Evolutionary conservation across 2,113 vertebrate genomes (phyloP), one percentile per base, ranked within the genome.

Genomic region (Athene noctua): DNA sequence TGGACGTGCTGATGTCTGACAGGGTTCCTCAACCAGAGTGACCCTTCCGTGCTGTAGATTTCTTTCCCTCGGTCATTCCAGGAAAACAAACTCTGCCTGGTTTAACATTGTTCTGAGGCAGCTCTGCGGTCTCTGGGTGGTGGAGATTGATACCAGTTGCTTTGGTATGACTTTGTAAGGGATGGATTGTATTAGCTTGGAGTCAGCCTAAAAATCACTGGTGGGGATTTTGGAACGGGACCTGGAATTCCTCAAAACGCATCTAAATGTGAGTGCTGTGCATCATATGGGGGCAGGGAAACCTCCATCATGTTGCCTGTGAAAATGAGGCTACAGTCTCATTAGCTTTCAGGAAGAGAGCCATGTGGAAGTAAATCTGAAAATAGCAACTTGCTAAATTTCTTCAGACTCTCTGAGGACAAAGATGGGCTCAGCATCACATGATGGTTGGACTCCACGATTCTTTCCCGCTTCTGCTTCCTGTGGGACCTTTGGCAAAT

Each of bases 341-440:
- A 49, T 81, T 88, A 86, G 73, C 59, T 88, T 83, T 62, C 82
- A 88, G 89, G 78, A 87, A 55, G 71, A 75, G 38, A 65, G 15
- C 49, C 66, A 12, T 5, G 85, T 90, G 93, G 94, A 95, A 88
- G 42, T 26, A 71, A 70, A 82, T 51, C 89, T 86, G 89, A 91
- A 97, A 94, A 95, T 34, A 91, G 89, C 59, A 91, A 77, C 67
- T 85, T 86, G 81, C 86, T 72, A 55, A 29, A 90, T 66, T 74
- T 94, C 74, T 66, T 71, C 71, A 90, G 84, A 23, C 26, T 74
- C 83, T 92, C 74, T 20, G 51, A 94, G 90, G 74, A 88, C 87
- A 67, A 95, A 87, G 77, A 92, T 0, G 11, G 44, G 74, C 61
- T 90, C 25, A 10, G 44, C 80, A 46, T 75, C 72, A 59, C 49